Evolutionary conservation across 2,888 invertebrate genomes (phyloP).

Genomic region (Carcina quercana): DNA sequence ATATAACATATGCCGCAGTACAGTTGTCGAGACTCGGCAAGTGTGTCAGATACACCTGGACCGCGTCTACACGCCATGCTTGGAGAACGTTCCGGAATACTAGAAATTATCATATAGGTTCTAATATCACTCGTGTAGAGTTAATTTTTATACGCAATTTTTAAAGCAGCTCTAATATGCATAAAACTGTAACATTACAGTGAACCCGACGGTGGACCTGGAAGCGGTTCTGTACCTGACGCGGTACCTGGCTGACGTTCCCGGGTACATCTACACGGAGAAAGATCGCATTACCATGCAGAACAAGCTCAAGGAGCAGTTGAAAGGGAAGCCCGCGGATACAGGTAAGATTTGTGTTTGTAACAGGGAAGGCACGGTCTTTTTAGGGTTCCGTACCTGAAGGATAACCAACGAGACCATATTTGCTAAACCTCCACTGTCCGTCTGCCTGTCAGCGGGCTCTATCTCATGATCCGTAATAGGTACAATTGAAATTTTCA

Average conservation of each 20-base stretch:
- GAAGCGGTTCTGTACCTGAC: conserved; percentile 71
- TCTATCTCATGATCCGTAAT: no score
- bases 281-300: conserved; percentile 39
- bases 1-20: conserved; percentile 80
- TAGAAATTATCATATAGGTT: no score
- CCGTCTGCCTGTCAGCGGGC: no score
- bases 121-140: no score
- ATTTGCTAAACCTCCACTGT: no score
- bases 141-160: no score
- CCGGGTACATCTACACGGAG: conserved; percentile 69
- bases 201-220: conserved; percentile 76
- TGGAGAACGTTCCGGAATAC: conserved; percentile 74
- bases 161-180: no score
- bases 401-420: no score
- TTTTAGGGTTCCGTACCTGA: neutral
- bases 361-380: neutral
- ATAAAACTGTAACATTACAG: no score
- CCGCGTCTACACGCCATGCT: conserved; percentile 75
- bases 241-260: conserved; percentile 68
- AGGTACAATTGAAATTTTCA: no score
- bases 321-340: conserved; percentile 38
- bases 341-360: conserved; percentile 39
- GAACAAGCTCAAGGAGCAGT: conserved; percentile 27
- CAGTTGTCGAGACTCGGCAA: conserved; percentile 76
- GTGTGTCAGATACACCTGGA: conserved; percentile 75